Base-by-base conservation (phyloP, 2,113 vertebrate genomes). In the Chaetodon trifascialis region DNA sequence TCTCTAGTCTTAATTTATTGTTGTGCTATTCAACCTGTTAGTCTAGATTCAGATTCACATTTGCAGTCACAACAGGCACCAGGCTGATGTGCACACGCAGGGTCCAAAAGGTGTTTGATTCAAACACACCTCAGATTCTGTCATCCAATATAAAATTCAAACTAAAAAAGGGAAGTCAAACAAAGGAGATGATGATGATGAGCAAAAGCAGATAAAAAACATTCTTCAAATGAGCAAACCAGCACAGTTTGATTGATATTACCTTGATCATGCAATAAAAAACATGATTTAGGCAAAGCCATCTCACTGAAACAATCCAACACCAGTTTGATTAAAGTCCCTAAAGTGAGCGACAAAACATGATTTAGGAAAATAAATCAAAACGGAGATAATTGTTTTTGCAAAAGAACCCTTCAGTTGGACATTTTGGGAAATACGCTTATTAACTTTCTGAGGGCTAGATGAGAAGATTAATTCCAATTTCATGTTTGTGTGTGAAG, bases 11-110 rank as follows among this genome's bases (percentile, higher is more conserved):
- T 58, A 63, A 23, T 46, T 25, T 2, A 23, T 19, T n/a, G 38
- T 60, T 47, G 16, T 59, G 42, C 40, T 68, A 65, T 73, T 63
- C 23, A 73, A 54, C 46, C 34, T 56, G 46, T 62, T 56, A 4
- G 38, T 71, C n/a, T 73, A 58, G 54, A 30, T 73, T 77, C 66
- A 69, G 9, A 42, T 81, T 54, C 66, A 69, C 12, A 42, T 81
- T 54, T 67, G 14, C 17, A 3, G 8, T 36, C 16, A 38, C 34
- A 65, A 21, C 30, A 58, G 8, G 15, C 36, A 58, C 7, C 17
- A 47, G 23, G 55, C 38, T 60, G 55, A n/a, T 42, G 12, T 42
- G 12, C 16, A 36, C 9, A 12, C 11, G 11, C n/a, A 47, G 38
- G 38, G 5, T 40, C 38, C 38, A 7, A 40, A 3, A 4, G 16